These are phyloP conservation scores for Mesoclemmys tuberculata DNA, from an alignment of 2,113 vertebrate genomes.

Conservation along the genomic window DNA sequence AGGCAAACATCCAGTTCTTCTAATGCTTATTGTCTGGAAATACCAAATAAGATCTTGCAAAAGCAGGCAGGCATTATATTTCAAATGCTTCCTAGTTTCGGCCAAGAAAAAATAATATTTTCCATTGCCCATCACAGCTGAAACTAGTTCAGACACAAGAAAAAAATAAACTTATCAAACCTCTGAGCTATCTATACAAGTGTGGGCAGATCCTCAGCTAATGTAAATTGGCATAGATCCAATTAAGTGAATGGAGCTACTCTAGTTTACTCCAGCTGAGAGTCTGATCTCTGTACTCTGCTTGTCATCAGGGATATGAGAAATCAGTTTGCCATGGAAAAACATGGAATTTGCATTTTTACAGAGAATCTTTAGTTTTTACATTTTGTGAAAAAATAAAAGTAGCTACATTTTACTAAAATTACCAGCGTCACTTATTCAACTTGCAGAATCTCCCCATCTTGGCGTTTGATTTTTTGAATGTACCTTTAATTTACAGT, in stretches of 20 bases:
- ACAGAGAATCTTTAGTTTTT: too few relatives aligned
- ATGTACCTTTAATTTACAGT: too few relatives aligned
- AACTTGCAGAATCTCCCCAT: neutral
- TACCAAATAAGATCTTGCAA: rapidly evolving
- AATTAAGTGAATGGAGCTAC: neutral
- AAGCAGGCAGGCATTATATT: neutral
- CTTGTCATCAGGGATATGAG: neutral
- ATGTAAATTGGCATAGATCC: neutral
- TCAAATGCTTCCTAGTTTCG: neutral
- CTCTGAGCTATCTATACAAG: neutral
- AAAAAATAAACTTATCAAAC: too few relatives aligned
- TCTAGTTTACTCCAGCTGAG: neutral
- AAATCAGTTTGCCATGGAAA: neutral
- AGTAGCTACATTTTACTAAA: neutral
- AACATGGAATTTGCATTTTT: neutral
- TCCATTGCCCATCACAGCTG: neutral
- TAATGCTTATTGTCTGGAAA: neutral
- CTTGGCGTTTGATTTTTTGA: neutral
- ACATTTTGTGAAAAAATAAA: too few relatives aligned
- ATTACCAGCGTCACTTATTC: neutral
- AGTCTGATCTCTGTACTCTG: neutral
- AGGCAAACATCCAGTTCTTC: neutral
- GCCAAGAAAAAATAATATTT: neutral
- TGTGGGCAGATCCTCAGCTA: neutral
- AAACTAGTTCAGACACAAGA: neutral